Evolutionary conservation across 1,140 invertebrate species (phyloP), one percentile per base, ranked within the genome.

Genomic region (Propsilocerus akamusi): DNA sequence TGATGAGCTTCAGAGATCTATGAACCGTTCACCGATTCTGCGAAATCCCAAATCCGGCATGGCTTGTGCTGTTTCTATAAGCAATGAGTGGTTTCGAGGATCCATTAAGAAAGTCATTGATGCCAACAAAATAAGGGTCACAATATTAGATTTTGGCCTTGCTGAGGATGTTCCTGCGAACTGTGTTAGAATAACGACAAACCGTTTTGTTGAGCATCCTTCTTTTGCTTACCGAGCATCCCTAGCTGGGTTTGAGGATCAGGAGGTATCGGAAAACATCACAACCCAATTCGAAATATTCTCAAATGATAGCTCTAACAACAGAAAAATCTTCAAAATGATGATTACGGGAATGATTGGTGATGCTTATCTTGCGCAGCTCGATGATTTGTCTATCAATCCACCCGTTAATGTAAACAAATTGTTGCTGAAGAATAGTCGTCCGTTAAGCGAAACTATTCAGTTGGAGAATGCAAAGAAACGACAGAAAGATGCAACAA

Each of bases 211-310:
- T 4, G 10, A 20, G 5, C 17, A 20, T 17, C 34, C 34, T 6
- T 5, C 6, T 3, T 41, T 41, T 20, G 34, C 34, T 2, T 17
- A 17, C 22, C 14, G 34, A 3, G 17, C 14, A 7, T 41, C 14
- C 11, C 11, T 41, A 3, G 17, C 17, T 17, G 34, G 34, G 8
- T 41, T 41, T 41, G n/a, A 41, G 14, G 22, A 4, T 20, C 34
- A 20, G 10, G 34, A 41, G 22, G 17, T 41, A 7, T 41, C 34
- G 17, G 34, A 41, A 20, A 41, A 41, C 22, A 41, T 41, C 10
- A 41, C 34, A 10, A 41, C 34, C 10, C 34, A 41, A 41, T 41
- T 41, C 22, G 34, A 41, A 41, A 41, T 41, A 17, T 41, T 41
- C 17, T 41, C 14, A 20, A 17, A 20, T 17, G 34, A 41, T 41